phyloP scores from a whole-genome alignment of 1,140 invertebrate genomes.

The Pararge aegeria region DNA sequence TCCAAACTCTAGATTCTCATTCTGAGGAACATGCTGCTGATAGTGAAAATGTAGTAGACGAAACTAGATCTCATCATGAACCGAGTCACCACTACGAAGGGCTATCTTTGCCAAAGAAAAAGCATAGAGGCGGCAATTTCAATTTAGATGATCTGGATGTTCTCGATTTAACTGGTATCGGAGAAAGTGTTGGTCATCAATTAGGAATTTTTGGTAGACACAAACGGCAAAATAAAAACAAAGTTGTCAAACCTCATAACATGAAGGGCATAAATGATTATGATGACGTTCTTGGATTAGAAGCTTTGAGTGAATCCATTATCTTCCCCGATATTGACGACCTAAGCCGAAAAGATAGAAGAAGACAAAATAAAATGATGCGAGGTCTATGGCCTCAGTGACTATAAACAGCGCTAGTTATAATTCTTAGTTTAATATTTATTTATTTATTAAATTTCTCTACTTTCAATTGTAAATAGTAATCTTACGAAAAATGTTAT shows the following conservation, averaged over 20 bases:
- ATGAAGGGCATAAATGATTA: conserved; percentile 50
- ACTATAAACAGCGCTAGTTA: conserved; percentile 38
- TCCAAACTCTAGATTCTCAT: conserved; percentile 57
- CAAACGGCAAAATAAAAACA: conserved; percentile 60
- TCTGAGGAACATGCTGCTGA: conserved; percentile 49
- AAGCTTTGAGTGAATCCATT: conserved; percentile 49
- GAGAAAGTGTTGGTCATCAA: conserved; percentile 67
- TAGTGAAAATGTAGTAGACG: conserved; percentile 41
- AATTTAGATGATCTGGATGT: conserved; percentile 66
- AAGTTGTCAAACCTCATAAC: conserved; percentile 43
- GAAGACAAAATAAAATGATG: conserved; percentile 79
- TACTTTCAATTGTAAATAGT: conserved; percentile 64
- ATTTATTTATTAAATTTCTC: conserved; percentile 56
- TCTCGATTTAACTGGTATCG: conserved; percentile 65
- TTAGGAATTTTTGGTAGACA: conserved; percentile 66
- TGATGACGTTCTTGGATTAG: conserved; percentile 51
- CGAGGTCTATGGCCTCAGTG: conserved; percentile 61
- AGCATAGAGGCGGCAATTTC: conserved; percentile 51
- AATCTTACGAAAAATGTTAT: conserved; percentile 44
- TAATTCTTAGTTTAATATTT: conserved; percentile 50
- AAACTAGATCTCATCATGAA: conserved; percentile 43
- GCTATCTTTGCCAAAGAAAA: conserved; percentile 50
- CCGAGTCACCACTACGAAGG: conserved; percentile 44
- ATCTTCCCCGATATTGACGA: conserved; percentile 48
- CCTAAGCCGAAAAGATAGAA: conserved; percentile 58